Percentiles rank a stretch among this genome's conserved stretches.
These are phyloP conservation scores for Capitulum mitella DNA, from an alignment of 2,888 invertebrate genomes.

Conservation along the genomic window DNA sequence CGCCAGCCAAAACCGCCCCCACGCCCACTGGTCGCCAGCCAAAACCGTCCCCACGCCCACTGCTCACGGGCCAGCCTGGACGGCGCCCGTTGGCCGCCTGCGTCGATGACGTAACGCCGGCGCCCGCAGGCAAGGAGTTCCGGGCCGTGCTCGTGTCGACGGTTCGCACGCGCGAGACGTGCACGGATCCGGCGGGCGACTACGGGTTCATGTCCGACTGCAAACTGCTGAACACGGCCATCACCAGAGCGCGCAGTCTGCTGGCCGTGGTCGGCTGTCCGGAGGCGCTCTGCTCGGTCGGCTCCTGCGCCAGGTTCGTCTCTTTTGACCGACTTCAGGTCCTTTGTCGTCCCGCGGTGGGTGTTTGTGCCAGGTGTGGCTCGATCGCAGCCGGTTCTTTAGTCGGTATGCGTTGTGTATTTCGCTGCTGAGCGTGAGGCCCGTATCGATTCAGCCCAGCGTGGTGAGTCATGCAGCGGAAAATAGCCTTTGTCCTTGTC, in stretches of 20 bases:
- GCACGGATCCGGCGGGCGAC: slow-evolving; percentile 41
- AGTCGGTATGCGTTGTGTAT: no score
- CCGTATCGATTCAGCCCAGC: no score
- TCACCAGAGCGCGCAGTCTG: slow-evolving; percentile 70
- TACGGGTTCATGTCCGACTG: slow-evolving; percentile 64
- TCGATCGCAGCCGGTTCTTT: not conserved
- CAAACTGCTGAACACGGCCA: slow-evolving; percentile 72
- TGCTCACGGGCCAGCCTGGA: no score
- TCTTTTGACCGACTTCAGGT: no score
- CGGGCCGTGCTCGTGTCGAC: slow-evolving; percentile 72
- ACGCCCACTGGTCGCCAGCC: no score
- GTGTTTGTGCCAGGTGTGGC: slow-evolving; percentile 27
- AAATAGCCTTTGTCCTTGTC: no score
- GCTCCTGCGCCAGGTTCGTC: slow-evolving; percentile 60
- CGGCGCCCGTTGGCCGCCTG: no score
- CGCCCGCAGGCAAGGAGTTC: slow-evolving; percentile 63
- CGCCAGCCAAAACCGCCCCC: no score
- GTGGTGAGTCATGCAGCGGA: no score
- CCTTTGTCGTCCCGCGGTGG: no score
- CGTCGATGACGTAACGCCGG: not conserved
- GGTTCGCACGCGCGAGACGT: slow-evolving; percentile 65
- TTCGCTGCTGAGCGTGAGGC: no score
- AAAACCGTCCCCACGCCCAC: no score
- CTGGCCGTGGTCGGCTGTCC: slow-evolving; percentile 81
- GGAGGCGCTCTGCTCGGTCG: slow-evolving; percentile 68